Evolutionary conservation across 37 sponge, comb jelly and placozoan species (phyloP).

Genomic region (Axinella damicornis): DNA sequence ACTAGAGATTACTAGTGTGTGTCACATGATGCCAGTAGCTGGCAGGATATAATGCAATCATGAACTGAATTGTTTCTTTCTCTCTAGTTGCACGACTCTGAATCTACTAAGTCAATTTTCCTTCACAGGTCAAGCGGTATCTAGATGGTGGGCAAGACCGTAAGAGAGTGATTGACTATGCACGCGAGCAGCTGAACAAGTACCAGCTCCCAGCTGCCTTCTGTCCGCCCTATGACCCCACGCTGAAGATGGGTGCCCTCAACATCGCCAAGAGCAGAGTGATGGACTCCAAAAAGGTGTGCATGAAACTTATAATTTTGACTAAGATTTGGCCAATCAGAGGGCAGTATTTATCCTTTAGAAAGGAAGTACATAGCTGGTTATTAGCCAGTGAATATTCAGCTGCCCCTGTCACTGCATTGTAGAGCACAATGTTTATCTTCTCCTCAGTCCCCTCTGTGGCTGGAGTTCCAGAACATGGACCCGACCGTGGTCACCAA

Average conservation of each 20-base stretch:
- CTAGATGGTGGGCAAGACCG: slow-evolving; percentile 26
- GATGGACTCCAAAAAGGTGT: slow-evolving; percentile 96
- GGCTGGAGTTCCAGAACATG: slow-evolving; percentile 89
- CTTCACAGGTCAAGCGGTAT: slow-evolving; percentile 56
- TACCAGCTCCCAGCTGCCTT: slow-evolving; percentile 58
- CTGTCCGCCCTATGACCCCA: slow-evolving; percentile 76
- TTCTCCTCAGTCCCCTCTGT: slow-evolving; percentile 75
- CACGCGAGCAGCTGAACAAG: slow-evolving; percentile 39
- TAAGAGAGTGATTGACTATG: slow-evolving; percentile 55
- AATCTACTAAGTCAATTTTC: not conserved
- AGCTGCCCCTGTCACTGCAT: too few relatives aligned
- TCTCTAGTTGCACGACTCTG: too few relatives aligned
- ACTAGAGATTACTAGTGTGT: too few relatives aligned
- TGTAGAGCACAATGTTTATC: too few relatives aligned
- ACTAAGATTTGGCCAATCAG: too few relatives aligned
- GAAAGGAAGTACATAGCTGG: too few relatives aligned
- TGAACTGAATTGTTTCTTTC: too few relatives aligned
- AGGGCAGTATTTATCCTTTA: too few relatives aligned
- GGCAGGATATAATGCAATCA: slow-evolving; percentile 58
- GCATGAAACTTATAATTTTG: not conserved
- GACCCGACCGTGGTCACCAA: slow-evolving; percentile 58
- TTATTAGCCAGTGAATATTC: too few relatives aligned
- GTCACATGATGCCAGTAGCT: slow-evolving; percentile 67
- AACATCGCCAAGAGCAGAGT: slow-evolving; percentile 56
- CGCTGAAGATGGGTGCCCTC: slow-evolving; percentile 68